phyloP scores from a whole-genome alignment of 2,797 vertebrate genomes.

The Erethizon dorsatum region DNA sequence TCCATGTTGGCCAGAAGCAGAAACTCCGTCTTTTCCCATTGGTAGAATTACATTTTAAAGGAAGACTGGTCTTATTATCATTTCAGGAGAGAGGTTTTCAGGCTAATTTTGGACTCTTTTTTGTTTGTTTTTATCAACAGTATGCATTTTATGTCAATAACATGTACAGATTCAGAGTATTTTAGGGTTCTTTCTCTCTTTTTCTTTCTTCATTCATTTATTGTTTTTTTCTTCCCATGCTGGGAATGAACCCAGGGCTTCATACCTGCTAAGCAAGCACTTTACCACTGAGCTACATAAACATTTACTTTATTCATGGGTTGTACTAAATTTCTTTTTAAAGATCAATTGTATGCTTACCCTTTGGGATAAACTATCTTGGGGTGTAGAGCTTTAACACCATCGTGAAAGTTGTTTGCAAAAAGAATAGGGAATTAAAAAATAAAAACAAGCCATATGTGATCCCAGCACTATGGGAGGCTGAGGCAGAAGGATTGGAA shows the following conservation, averaged over 20 bases:
- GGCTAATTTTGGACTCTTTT: background rate
- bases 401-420: conserved; percentile 76
- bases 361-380: conserved; percentile 77
- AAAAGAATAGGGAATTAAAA: conserved; percentile 78
- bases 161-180: conserved; percentile 88
- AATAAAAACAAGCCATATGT: conserved; percentile 19
- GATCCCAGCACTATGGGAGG: background rate
- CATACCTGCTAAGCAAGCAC: conserved; percentile 84
- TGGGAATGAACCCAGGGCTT: background rate
- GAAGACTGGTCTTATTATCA: background rate
- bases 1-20: background rate
- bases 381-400: conserved; percentile 87
- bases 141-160: conserved; percentile 87
- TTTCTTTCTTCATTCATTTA: background rate
- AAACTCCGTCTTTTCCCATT: background rate
- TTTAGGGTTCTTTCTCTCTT: conserved; percentile 84
- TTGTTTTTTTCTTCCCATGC: conserved; percentile 71
- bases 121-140: conserved; percentile 88
- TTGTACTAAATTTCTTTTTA: conserved; percentile 59
- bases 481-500: background rate
- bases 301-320: background rate
- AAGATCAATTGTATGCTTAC: conserved; percentile 80
- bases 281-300: conserved; percentile 80
- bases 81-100: background rate
- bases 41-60: background rate